Conservation (phyloP, 1,140 invertebrate genomes). For the Macrobrachium nipponense region DNA sequence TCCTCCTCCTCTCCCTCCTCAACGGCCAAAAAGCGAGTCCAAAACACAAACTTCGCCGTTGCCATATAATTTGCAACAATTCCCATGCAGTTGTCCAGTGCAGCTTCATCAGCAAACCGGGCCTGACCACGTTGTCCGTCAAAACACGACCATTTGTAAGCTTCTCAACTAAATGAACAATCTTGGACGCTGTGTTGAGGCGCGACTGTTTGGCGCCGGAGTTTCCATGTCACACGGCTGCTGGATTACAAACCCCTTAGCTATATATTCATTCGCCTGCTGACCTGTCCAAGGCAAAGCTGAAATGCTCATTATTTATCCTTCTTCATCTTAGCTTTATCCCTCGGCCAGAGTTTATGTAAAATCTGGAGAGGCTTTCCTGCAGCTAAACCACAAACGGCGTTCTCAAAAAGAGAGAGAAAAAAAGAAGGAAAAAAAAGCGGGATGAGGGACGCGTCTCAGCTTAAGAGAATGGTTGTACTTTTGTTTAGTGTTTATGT, state of each 20-base stretch:
- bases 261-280: constrained; percentile 18
- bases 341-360: constrained; percentile 25
- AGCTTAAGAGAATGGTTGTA: too few species aligned
- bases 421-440: too few species aligned
- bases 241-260: constrained; percentile 18
- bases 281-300: constrained; percentile 16
- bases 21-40: not conserved
- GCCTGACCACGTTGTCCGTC: constrained; percentile 30
- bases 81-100: constrained; percentile 41
- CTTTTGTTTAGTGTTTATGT: too few species aligned
- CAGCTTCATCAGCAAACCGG: not conserved
- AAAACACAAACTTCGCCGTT: constrained; percentile 7
- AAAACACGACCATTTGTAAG: constrained; percentile 44
- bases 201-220: constrained; percentile 40
- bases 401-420: too few species aligned
- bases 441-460: too few species aligned
- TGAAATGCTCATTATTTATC: constrained; percentile 14
- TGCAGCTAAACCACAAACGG: too few species aligned
- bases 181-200: constrained; percentile 29
- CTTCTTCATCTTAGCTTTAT: too few species aligned
- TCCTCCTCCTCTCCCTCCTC: not conserved
- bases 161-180: constrained; percentile 46
- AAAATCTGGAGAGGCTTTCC: too few species aligned
- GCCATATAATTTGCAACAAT: constrained; percentile 44
- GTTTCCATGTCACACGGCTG: constrained; percentile 16